Evolutionary conservation across 2,113 vertebrate species (phyloP), one percentile per base, ranked within the genome.

Genomic region (zebrafish (Danio rerio)): DNA sequence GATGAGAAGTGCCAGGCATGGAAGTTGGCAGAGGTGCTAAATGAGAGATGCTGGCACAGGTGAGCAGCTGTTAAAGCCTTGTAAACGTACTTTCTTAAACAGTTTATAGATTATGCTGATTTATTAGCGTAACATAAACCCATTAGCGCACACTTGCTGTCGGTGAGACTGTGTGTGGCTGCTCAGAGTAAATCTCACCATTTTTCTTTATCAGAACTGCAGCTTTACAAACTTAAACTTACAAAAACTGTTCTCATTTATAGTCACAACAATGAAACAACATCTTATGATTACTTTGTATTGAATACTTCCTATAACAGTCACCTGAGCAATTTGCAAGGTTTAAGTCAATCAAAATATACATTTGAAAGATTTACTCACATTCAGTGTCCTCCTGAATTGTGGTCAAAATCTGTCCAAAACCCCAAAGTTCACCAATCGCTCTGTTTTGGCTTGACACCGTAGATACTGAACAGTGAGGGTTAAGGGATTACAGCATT

Each of bases 401-500:
- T 61, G 7, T 47, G n/a, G 18, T 61, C 55, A 20, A 75, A 49
- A 78, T 78, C 20, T n/a, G n/a, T n/a, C n/a, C n/a, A n/a, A n/a
- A n/a, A n/a, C n/a, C n/a, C n/a, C n/a, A n/a, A n/a, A 62, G 21
- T 21, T 13, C 59, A 55, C 47, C 45, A 43, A 52, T 40, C 10
- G 10, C 47, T 31, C 49, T 4, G 18, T 77, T 66, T 52, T 66
- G 15, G 76, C 76, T 42, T 6, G 5, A 70, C 45, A 70, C 20
- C 9, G 65, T 68, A 45, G 40, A 45, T 15, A 69, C 16, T 43
- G 65, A 63, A 79, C 86, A 84, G 87, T 75, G 68, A 58, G 78
- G 87, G 85, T 78, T 78, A 59, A 65, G 66, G 90, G 92, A 94
- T 93, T 94, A 93, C 89, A 63, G 91, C 66, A 92, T 93, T 92